phyloP scores from a whole-genome alignment of 2,797 vertebrate species.

The Erpetoichthys calabaricus region DNA sequence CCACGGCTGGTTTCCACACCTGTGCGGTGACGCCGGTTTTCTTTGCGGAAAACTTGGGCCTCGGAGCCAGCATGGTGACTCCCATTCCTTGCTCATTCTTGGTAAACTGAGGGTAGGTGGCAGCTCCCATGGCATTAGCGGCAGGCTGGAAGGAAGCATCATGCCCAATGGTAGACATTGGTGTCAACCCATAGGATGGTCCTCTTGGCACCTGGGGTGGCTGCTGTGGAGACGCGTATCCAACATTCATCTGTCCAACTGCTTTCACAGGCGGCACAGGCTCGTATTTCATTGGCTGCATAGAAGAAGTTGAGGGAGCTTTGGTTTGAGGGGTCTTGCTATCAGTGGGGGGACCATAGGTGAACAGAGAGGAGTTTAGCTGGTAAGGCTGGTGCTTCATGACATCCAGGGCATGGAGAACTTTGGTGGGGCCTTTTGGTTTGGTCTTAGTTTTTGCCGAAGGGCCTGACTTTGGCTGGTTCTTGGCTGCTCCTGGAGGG shows the following conservation, averaged over 20 bases:
- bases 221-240: slow-evolving; percentile 44
- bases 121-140: slow-evolving; percentile 35
- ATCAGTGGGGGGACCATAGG: slow-evolving; percentile 68
- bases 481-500: slow-evolving; percentile 71
- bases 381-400: slow-evolving; percentile 98
- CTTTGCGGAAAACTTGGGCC: slow-evolving; percentile 92
- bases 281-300: slow-evolving; percentile 43
- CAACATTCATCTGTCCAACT: slow-evolving; percentile 35
- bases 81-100: slow-evolving; percentile 58
- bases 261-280: slow-evolving; percentile 42
- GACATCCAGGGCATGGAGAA: slow-evolving; percentile 81
- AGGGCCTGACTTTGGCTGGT: slow-evolving; percentile 39
- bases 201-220: slow-evolving; percentile 48
- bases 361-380: slow-evolving; percentile 83
- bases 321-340: slow-evolving; percentile 43
- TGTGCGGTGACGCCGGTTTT: slow-evolving; percentile 71
- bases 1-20: slow-evolving; percentile 84
- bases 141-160: slow-evolving; percentile 48
- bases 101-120: slow-evolving; percentile 45
- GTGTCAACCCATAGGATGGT: slow-evolving; percentile 51
- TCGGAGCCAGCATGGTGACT: slow-evolving; percentile 57
- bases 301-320: slow-evolving; percentile 31
- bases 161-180: slow-evolving; percentile 39
- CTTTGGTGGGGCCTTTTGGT: slow-evolving; percentile 68
- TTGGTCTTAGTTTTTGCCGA: slow-evolving; percentile 53